phyloP scores from a whole-genome alignment of 2,888 invertebrate genomes.

The Tipula vernalis region DNA sequence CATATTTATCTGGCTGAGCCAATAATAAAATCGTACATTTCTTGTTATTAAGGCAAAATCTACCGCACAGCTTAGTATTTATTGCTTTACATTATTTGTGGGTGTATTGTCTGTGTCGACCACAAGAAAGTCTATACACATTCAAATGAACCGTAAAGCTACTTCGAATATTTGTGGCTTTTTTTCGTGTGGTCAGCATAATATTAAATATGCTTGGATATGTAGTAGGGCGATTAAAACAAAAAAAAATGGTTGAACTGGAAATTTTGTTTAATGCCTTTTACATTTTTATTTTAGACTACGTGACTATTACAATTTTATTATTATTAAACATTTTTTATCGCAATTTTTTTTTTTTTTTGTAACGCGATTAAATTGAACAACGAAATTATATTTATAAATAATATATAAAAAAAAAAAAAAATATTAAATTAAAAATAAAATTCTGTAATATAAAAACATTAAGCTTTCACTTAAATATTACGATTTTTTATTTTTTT shows the following conservation, averaged over 20 bases:
- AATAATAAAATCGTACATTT: background rate
- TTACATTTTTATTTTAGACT: background rate
- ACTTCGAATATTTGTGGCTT: background rate
- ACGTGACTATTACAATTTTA: background rate
- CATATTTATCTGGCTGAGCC: background rate
- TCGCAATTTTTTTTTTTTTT: background rate
- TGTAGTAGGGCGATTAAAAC: background rate
- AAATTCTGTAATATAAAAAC: background rate
- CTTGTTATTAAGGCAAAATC: background rate
- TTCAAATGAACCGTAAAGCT: background rate
- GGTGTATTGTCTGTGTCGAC: background rate
- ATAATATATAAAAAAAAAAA: background rate
- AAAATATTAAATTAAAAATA: background rate
- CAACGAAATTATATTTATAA: background rate
- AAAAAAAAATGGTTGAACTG: background rate
- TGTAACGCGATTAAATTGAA: background rate
- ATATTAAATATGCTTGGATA: background rate
- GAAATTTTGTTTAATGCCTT: background rate
- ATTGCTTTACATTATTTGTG: background rate
- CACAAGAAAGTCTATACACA: background rate
- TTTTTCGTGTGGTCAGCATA: background rate
- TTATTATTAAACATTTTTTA: background rate
- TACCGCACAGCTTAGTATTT: background rate
- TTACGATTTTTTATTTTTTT: background rate
- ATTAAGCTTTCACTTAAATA: constrained; percentile 4